Conservation (phyloP, 2,888 invertebrate genomes). For the Meiosimyza decipiens region DNA sequence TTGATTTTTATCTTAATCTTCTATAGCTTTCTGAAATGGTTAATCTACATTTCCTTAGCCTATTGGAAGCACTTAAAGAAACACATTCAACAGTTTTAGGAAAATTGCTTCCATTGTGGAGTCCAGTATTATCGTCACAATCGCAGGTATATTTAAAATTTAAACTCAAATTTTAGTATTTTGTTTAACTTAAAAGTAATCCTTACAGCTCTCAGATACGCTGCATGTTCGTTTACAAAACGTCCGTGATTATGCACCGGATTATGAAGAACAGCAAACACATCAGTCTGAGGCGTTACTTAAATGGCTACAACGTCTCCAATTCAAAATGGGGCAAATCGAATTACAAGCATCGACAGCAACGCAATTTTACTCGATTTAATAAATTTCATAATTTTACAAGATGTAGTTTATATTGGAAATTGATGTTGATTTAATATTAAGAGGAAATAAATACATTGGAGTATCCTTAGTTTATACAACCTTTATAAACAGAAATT, state of each 20-base stretch:
- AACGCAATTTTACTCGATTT: conserved; percentile 88
- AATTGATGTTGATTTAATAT: neutral
- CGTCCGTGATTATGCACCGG: conserved; percentile 83
- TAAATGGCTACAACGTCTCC: conserved; percentile 90
- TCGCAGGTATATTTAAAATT: conserved; percentile 74
- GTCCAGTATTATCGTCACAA: conserved; percentile 93
- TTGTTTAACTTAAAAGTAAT: conserved; percentile 22
- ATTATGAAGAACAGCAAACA: conserved; percentile 65
- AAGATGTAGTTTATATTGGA: neutral
- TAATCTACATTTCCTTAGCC: conserved; percentile 93
- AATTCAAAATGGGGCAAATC: conserved; percentile 98
- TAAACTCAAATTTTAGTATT: neutral
- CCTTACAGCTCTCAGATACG: conserved; percentile 84
- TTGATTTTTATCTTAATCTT: neutral
- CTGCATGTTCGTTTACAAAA: conserved; percentile 87
- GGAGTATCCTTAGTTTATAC: neutral
- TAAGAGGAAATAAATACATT: neutral
- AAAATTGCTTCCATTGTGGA: conserved; percentile 95
- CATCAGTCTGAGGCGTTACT: conserved; percentile 70
- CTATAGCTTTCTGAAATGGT: conserved; percentile 95
- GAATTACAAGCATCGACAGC: conserved; percentile 92
- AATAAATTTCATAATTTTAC: conserved; percentile 50
- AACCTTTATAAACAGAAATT: neutral
- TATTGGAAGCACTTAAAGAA: conserved; percentile 94
- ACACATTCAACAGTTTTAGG: conserved; percentile 93